Evolutionary conservation across 1,140 invertebrate genomes (phyloP).

Genomic region (Papilio aristodemus): DNA sequence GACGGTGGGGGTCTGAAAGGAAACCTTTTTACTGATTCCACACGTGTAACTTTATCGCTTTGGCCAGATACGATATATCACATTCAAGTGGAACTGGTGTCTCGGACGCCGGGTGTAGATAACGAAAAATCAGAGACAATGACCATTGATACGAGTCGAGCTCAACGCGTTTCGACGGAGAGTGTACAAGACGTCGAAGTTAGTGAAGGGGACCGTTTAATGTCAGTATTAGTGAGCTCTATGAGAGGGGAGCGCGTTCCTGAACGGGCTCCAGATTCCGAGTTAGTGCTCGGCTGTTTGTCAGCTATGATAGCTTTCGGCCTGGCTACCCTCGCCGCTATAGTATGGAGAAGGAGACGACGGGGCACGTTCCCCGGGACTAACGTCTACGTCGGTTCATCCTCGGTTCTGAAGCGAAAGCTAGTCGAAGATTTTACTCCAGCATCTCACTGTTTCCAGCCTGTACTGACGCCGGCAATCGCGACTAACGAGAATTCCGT

Average conservation of each 20-base stretch:
- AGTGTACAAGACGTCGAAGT: conserved; percentile 82
- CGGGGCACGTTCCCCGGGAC: conserved; percentile 80
- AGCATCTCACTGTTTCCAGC: conserved; percentile 79
- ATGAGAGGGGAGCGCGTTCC: conserved; percentile 80
- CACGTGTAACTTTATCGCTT: conserved; percentile 87
- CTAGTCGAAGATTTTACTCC: conserved; percentile 81
- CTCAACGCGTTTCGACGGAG: conserved; percentile 82
- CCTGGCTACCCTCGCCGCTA: conserved; percentile 75
- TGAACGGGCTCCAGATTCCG: conserved; percentile 77
- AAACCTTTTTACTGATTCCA: conserved; percentile 90
- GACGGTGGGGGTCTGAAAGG: conserved; percentile 90
- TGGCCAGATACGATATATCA: conserved; percentile 91
- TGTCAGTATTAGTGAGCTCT: conserved; percentile 82
- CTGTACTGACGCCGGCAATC: conserved; percentile 79
- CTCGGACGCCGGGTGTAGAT: conserved; percentile 81
- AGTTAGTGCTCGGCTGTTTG: conserved; percentile 79
- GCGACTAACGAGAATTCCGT: conserved; percentile 63
- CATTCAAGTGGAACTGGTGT: conserved; percentile 86
- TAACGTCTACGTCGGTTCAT: conserved; percentile 81
- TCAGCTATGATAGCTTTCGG: conserved; percentile 81
- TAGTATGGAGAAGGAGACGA: conserved; percentile 80
- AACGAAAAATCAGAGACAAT: conserved; percentile 83
- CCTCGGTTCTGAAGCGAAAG: conserved; percentile 81
- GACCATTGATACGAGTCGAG: conserved; percentile 82
- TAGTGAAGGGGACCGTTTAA: conserved; percentile 79